These are phyloP conservation scores for Poeciliopsis turneri DNA, from an alignment of 2,797 vertebrate genomes.

Conservation along the genomic window DNA sequence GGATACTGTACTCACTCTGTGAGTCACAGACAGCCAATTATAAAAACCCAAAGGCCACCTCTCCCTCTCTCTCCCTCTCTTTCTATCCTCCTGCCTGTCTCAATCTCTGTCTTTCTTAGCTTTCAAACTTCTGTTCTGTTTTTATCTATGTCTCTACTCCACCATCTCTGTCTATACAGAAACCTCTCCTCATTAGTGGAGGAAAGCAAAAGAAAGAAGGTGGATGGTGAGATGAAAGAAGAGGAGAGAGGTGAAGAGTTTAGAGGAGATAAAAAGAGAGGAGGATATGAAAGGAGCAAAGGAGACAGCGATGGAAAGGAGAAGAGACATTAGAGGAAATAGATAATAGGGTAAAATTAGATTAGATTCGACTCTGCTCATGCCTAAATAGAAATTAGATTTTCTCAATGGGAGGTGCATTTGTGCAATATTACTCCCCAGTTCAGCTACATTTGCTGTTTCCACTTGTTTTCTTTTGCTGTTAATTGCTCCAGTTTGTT, in stretches of 20 bases:
- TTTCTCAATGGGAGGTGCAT: slow-evolving; percentile 41
- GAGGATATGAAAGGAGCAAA: slow-evolving; percentile 20
- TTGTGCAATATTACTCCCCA: slow-evolving; percentile 33
- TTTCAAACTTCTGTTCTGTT: slow-evolving; percentile 20
- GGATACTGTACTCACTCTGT: slow-evolving; percentile 54
- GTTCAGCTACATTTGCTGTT: slow-evolving; percentile 29
- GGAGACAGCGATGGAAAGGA: slow-evolving; percentile 12
- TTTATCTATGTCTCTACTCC: slow-evolving; percentile 8
- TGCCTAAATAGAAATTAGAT: slow-evolving; percentile 63
- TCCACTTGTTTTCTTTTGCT: slow-evolving; percentile 21
- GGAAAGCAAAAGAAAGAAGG: background rate
- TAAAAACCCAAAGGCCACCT: slow-evolving; percentile 64
- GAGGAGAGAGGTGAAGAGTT: slow-evolving; percentile 37
- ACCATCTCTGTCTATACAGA: slow-evolving; percentile 5
- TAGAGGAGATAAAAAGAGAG: slow-evolving; percentile 29
- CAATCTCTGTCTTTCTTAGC: slow-evolving; percentile 28
- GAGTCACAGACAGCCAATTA: slow-evolving; percentile 73
- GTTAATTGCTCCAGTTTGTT: slow-evolving; percentile 34
- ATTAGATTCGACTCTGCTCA: slow-evolving; percentile 52
- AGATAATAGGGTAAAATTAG: slow-evolving; percentile 47
- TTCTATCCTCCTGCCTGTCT: slow-evolving; percentile 30
- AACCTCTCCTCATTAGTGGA: slow-evolving; percentile 51
- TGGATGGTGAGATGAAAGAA: slow-evolving; percentile 9
- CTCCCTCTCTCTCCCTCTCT: slow-evolving; percentile 22
- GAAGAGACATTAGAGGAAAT: slow-evolving; percentile 17